These are phyloP conservation scores for Pipistrellus kuhlii DNA, from an alignment of 2,797 vertebrate genomes.

Conservation along the genomic window DNA sequence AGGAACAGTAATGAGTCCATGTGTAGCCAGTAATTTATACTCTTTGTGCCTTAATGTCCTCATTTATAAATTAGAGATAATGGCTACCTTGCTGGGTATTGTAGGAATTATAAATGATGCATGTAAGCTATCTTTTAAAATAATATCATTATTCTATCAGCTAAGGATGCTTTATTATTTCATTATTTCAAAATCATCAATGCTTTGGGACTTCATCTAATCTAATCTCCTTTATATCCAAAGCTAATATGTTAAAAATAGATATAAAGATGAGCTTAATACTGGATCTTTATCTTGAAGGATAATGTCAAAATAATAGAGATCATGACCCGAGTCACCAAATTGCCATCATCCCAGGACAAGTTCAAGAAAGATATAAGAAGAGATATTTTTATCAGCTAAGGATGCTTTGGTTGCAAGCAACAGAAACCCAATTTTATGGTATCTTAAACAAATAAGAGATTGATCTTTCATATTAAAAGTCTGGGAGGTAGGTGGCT, in stretches of 20 bases:
- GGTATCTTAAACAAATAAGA: background rate
- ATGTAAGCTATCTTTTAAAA: background rate
- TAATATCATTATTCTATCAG: no score
- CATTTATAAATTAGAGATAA: background rate
- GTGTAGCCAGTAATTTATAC: background rate
- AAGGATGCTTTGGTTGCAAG: background rate
- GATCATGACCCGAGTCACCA: background rate
- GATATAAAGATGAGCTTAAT: constrained; percentile 9
- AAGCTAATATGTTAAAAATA: constrained; percentile 47
- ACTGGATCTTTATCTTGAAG: constrained; percentile 22
- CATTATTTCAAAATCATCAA: background rate
- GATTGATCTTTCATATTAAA: background rate
- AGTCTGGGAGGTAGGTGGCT: background rate
- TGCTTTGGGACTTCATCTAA: constrained; percentile 22
- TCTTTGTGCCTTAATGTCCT: background rate
- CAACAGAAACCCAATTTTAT: background rate
- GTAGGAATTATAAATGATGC: background rate
- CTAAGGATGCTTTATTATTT: background rate
- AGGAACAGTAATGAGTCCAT: background rate
- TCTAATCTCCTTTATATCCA: background rate
- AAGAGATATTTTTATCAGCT: background rate
- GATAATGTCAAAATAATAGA: constrained; percentile 53
- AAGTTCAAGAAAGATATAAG: constrained; percentile 24
- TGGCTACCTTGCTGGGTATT: background rate
- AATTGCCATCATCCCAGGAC: constrained; percentile 34